Evolutionary conservation across 2,888 invertebrate species (phyloP), one percentile per base, ranked within the genome.

Genomic region (Drosophila fungiperda): DNA sequence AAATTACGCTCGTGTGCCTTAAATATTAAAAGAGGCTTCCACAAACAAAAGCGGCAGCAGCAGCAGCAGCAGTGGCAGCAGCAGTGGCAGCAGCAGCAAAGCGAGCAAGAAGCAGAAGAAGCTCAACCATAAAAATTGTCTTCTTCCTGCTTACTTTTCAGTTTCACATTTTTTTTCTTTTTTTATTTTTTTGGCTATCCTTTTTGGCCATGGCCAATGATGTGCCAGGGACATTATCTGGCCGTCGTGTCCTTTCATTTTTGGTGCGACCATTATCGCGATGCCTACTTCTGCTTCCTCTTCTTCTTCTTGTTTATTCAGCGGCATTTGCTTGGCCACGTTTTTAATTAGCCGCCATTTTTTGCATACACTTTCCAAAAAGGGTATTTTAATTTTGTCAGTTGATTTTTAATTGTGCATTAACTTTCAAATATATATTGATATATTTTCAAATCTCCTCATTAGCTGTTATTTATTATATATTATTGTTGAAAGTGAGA

Each of bases 261-360:
- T 72, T 73, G 54, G 54, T 61, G 59, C 66, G 70, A 76, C 80
- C 80, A 80, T 84, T 88, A 84, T 86, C 80, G 76, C 72, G 80
- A 80, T 62, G 71, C 58, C 80, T 58, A 45, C 67, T 55, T 38
- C 67, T 62, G 54, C 71, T 57, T 15, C 58, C 57, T 35, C 42
- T n/a, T 33, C 33, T 63, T 45, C 45, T 63, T 60, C 76, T 69
- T 87, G 80, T 84, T 85, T 84, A 78, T 80, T 80, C 78, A 85
- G 69, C 69, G 79, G 73, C 78, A 73, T 83, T 73, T 81, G 81
- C 83, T 72, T 74, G 75, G 78, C 73, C 68, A 82, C 81, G 78
- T 73, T 91, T 90, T 91, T 92, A 92, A 92, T 92, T 92, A 92
- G 90, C 88, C 80, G 68, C 75, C 85, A 80, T 74, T 82, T 78